Evolutionary conservation across 2,113 vertebrate species (phyloP).

Genomic region (Trogon surrucura): DNA sequence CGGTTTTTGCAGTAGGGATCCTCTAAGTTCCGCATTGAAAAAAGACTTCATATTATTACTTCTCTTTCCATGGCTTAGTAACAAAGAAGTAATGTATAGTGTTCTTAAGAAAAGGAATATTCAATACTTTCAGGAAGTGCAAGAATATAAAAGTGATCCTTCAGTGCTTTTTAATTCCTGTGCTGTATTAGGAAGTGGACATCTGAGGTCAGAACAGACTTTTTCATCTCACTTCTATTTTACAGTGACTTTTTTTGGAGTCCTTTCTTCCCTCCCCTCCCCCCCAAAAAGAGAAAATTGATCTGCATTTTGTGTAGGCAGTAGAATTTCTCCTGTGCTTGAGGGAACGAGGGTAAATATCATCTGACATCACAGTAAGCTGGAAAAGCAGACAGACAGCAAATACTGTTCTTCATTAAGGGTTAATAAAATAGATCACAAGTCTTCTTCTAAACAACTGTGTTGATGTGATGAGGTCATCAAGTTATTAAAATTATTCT

Average conservation of each 20-base stretch:
- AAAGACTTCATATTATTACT: background rate
- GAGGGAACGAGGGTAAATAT: background rate
- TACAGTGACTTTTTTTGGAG: background rate
- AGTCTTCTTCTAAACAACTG: background rate
- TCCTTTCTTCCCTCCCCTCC: background rate
- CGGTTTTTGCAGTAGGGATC: background rate
- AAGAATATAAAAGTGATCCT: background rate
- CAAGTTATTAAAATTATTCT: background rate
- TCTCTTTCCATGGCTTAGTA: background rate
- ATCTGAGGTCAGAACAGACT: background rate
- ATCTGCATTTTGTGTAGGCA: background rate
- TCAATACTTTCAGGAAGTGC: background rate
- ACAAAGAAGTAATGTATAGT: background rate
- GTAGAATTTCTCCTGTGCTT: background rate
- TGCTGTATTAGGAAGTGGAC: background rate
- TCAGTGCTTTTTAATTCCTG: background rate
- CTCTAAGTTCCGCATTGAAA: background rate
- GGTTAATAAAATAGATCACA: background rate
- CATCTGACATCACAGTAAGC: accelerated
- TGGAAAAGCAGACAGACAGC: background rate
- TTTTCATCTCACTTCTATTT: background rate
- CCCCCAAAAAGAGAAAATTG: background rate
- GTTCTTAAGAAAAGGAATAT: background rate
- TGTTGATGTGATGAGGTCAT: background rate
- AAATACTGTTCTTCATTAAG: background rate